Percentiles rank a stretch among this genome's conserved stretches.
These are phyloP conservation scores for Rhabdophis nuchalis DNA, from an alignment of 2,797 vertebrate genomes.

Conservation along the genomic window DNA sequence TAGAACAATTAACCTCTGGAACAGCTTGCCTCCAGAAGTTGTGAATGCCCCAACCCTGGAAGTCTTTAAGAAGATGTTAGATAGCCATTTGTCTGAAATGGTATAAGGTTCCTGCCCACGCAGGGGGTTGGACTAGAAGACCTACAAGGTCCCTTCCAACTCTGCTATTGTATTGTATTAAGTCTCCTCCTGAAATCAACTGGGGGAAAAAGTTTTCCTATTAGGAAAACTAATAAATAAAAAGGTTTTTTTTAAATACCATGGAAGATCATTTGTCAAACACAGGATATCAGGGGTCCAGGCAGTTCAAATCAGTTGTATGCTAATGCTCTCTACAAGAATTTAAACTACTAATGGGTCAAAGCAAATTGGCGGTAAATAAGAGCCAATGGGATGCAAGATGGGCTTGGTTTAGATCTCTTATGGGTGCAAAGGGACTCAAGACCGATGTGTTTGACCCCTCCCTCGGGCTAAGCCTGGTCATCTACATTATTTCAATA, in stretches of 20 bases:
- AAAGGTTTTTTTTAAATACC: background rate
- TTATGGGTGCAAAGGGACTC: background rate
- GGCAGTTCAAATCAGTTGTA: background rate
- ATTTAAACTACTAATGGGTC: background rate
- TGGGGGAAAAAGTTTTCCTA: background rate
- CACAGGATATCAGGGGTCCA: background rate
- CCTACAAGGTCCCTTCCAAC: too few species aligned
- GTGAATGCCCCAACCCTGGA: too few species aligned
- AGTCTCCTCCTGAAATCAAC: background rate
- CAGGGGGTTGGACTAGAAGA: too few species aligned
- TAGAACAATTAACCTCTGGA: too few species aligned
- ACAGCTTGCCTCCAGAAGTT: too few species aligned
- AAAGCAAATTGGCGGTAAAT: background rate
- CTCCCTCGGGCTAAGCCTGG: background rate
- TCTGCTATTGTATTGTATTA: too few species aligned
- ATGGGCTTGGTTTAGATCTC: background rate
- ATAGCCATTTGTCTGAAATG: too few species aligned
- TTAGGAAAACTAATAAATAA: background rate
- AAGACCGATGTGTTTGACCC: background rate
- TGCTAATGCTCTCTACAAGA: background rate
- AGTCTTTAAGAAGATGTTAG: too few species aligned
- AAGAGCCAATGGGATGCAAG: background rate
- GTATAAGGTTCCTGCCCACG: too few species aligned
- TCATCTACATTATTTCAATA: background rate
- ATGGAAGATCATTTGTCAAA: background rate